Evolutionary conservation across 2,113 vertebrate genomes (phyloP).

Genomic region (Microcebus murinus): DNA sequence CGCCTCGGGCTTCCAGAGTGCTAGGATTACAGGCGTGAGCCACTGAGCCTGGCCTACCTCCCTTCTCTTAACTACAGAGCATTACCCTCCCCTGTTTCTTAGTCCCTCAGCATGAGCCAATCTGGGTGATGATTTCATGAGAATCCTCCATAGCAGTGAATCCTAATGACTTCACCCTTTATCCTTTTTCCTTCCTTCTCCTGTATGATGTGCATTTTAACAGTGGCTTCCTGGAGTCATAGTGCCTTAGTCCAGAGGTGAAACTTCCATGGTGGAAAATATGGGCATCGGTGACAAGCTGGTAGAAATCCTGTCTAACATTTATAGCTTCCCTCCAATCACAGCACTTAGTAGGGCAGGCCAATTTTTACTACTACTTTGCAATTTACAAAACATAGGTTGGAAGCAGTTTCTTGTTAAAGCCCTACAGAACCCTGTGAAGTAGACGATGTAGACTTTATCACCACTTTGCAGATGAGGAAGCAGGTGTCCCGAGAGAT

Average conservation of each 20-base stretch:
- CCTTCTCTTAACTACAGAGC: neutral
- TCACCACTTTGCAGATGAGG: neutral
- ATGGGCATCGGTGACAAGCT: neutral
- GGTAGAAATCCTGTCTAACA: neutral
- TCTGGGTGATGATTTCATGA: neutral
- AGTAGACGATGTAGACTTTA: neutral
- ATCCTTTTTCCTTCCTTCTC: neutral
- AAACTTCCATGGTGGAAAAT: neutral
- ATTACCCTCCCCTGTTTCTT: neutral
- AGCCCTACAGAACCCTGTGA: neutral
- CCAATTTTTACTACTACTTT: neutral
- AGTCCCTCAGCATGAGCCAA: neutral
- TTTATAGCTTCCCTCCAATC: neutral
- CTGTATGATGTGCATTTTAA: neutral
- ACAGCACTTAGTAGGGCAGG: neutral
- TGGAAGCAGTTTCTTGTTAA: neutral
- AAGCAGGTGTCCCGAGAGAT: neutral
- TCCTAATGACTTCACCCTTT: neutral
- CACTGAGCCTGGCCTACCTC: too few relatives aligned
- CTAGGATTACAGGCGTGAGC: too few relatives aligned
- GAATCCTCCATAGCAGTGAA: neutral
- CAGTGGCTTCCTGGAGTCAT: neutral
- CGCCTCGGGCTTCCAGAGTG: too few relatives aligned
- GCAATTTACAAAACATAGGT: neutral
- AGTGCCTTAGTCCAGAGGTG: neutral